Conservation (phyloP, 2,888 invertebrate species). For the Arrhopalites spinosus region DNA sequence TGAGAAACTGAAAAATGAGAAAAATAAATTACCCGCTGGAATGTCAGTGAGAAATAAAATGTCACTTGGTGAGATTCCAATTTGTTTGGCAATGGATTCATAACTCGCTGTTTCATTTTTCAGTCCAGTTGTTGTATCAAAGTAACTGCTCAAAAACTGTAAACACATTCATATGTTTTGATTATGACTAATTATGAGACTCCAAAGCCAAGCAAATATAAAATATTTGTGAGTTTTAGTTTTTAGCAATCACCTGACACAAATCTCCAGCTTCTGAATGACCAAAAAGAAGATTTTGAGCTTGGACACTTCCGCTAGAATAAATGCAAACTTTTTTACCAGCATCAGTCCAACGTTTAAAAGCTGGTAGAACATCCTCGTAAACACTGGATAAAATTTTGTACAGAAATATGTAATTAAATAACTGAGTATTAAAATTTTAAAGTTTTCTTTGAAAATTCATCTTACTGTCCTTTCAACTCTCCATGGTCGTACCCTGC, state of each 20-base stretch:
- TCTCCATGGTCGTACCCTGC: conserved; percentile 78
- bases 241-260: conserved; percentile 61
- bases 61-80: conserved; percentile 69
- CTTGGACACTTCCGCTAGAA: conserved; percentile 88
- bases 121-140: conserved; percentile 82
- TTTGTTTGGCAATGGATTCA: conserved; percentile 71
- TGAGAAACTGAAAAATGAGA: not conserved
- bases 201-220: too few relatives aligned
- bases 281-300: conserved; percentile 84
- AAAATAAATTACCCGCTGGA: conserved; percentile 67
- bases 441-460: not conserved
- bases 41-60: conserved; percentile 87
- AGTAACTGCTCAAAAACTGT: conserved; percentile 74
- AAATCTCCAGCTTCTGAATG: conserved; percentile 79
- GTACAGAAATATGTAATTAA: not conserved
- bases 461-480: conserved; percentile 85
- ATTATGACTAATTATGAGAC: too few relatives aligned
- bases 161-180: conserved; percentile 33
- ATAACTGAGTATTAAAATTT: not conserved
- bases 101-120: conserved; percentile 83
- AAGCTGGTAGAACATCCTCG: conserved; percentile 77
- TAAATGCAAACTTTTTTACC: conserved; percentile 80
- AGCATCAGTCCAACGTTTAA: conserved; percentile 72
- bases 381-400: conserved; percentile 71
- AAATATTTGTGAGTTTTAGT: not conserved